Conservation (phyloP, 2,888 invertebrate species). For the Pegoplata infirma region DNA sequence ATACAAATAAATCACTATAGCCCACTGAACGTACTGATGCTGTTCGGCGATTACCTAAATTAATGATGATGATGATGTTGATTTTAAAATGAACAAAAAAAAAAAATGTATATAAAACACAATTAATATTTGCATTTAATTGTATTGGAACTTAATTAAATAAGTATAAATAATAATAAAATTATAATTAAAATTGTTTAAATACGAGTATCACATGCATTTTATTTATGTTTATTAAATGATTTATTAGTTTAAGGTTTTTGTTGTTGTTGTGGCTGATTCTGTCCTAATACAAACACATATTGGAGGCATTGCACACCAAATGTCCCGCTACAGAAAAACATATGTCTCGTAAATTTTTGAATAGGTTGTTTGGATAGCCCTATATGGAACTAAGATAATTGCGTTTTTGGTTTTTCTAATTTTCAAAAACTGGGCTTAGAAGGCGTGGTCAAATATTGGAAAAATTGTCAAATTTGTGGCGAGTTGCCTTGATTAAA, state of each 20-base stretch:
- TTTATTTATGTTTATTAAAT: not conserved
- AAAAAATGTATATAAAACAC: too few relatives aligned
- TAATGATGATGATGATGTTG: not conserved
- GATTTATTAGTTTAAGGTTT: not conserved
- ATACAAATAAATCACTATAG: conserved; percentile 98
- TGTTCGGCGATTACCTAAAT: conserved; percentile 95
- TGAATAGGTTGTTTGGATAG: too few relatives aligned
- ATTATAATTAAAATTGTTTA: conserved; percentile 14
- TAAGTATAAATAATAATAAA: conserved; percentile 20
- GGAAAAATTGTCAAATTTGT: too few relatives aligned
- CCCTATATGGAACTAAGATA: too few relatives aligned
- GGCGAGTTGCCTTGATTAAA: too few relatives aligned
- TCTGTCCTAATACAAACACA: not conserved
- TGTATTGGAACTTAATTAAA: conserved; percentile 23
- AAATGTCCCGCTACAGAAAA: too few relatives aligned
- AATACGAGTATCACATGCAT: not conserved
- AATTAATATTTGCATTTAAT: not conserved
- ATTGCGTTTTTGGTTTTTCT: too few relatives aligned
- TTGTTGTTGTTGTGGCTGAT: not conserved
- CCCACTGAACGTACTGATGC: conserved; percentile 99
- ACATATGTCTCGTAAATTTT: too few relatives aligned
- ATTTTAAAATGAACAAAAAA: too few relatives aligned
- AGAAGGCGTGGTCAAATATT: too few relatives aligned
- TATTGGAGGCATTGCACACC: too few relatives aligned
- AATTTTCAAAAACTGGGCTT: too few relatives aligned